Evolutionary conservation across 2,113 vertebrate species (phyloP).

Genomic region (Pelusios castaneus): DNA sequence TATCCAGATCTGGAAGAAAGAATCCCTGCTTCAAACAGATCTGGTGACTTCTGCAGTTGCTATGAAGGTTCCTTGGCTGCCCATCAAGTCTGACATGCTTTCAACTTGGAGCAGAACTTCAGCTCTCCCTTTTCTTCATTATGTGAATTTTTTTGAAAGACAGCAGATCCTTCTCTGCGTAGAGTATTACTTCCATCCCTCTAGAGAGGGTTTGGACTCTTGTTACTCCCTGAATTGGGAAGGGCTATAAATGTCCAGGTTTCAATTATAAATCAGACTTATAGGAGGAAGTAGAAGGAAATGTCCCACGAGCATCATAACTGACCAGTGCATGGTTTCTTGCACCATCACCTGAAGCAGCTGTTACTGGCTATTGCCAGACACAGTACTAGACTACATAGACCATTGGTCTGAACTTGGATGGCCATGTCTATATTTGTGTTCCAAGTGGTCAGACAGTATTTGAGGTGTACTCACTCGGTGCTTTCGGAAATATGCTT

Average conservation of each 20-base stretch:
- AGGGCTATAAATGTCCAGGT: neutral
- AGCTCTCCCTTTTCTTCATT: neutral
- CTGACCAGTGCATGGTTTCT: neutral
- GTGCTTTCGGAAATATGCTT: neutral
- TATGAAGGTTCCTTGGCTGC: accelerated
- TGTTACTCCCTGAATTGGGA: accelerated
- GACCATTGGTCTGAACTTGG: neutral
- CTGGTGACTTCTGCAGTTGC: accelerated
- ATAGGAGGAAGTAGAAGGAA: neutral
- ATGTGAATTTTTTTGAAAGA: neutral
- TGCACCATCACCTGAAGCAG: neutral
- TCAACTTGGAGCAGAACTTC: neutral
- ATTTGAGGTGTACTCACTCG: neutral
- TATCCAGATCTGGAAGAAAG: neutral
- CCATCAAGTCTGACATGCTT: accelerated
- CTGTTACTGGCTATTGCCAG: neutral
- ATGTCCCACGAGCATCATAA: neutral
- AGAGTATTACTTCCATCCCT: accelerated
- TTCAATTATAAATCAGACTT: neutral
- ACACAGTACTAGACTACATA: neutral
- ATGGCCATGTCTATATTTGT: neutral
- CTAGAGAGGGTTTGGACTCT: neutral
- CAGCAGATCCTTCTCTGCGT: neutral
- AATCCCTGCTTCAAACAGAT: neutral
- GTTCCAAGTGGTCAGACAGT: neutral